A percentile compares a stretch with the other conserved stretches of the same genome.
Conservation (phyloP, 2,113 vertebrate genomes). For the Aviceda subcristata region DNA sequence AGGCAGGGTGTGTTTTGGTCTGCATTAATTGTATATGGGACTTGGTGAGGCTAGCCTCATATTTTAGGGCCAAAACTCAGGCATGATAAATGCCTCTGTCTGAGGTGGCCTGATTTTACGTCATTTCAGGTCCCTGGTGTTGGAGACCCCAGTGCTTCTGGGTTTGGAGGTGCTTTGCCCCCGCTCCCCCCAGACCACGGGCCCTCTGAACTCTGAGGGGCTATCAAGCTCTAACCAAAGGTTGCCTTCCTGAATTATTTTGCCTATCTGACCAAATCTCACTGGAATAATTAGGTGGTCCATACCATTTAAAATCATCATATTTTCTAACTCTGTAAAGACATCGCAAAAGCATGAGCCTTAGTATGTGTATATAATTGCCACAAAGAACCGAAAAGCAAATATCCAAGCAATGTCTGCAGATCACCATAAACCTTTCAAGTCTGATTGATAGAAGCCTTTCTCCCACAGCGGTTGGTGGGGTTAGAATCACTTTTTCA, state of each 20-base stretch:
- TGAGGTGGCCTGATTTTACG: not conserved
- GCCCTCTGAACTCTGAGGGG: fast-evolving
- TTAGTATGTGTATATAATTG: not conserved
- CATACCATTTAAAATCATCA: not conserved
- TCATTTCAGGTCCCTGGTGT: not conserved
- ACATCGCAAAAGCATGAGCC: not conserved
- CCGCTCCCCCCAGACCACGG: fast-evolving
- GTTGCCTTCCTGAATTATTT: not conserved
- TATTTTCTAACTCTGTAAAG: not conserved
- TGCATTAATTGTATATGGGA: not conserved
- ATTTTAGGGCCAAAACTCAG: not conserved
- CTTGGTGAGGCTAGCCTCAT: not conserved
- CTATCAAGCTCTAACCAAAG: not conserved
- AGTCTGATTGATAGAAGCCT: not conserved
- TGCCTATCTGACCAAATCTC: not conserved
- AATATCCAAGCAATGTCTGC: not conserved
- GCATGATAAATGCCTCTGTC: not conserved
- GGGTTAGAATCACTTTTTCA: not conserved
- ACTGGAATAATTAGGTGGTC: not conserved
- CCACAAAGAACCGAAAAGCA: not conserved
- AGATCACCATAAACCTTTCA: not conserved
- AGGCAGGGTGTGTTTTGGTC: not conserved
- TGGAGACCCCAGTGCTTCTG: not conserved
- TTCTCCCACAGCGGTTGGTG: fast-evolving
- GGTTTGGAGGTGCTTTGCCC: not conserved